Evolutionary conservation across 2,797 vertebrate genomes (phyloP), one percentile per base, ranked within the genome.

Genomic region (Urocyon cinereoargenteus): DNA sequence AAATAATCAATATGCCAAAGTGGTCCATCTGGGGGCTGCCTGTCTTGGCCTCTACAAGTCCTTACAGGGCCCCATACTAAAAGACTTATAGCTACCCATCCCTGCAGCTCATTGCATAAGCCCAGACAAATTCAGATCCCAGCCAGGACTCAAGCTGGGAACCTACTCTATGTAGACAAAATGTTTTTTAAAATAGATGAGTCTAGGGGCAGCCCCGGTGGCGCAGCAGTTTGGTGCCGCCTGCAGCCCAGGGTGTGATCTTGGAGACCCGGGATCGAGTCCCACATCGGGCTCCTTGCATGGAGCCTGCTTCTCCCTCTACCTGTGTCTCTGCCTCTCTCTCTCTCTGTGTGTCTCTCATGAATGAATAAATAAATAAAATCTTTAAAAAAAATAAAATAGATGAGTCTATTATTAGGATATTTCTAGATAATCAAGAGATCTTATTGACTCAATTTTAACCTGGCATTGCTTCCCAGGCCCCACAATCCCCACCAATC

Each of bases 391-490:
- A 45, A 45, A 45, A 45, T 45, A 45, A 45, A 45, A 45, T 45
- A 45, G 22, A 61, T 73, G 40, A 73, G 40, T 49, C 79, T 84
- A 84, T 28, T 88, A 79, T 79, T 79, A 70, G 21, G 14, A 68
- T 94, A 86, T 89, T 73, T 93, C 53, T 57, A 84, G 49, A 68
- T 85, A 90, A 95, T 92, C 40, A 91, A 95, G 86, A 94, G 19
- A 40, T 92, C 78, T 96, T 49, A 19, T 91, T 78, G 18, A 86
- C 21, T 89, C 31, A 78, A 26, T 91, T 94, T 95, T 81, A 77
- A 70, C 49, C 57, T 78, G 70, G 26, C 64, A 87, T 82, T 92
- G 81, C 61, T 96, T 94, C 61, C 34, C 5, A 61, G 21, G 45
- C 40, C 95, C 18, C 55, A 94, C 13, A 91, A 45, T 81, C 61